Conservation (phyloP, 2,113 vertebrate genomes). For the Eubucco bourcierii region DNA sequence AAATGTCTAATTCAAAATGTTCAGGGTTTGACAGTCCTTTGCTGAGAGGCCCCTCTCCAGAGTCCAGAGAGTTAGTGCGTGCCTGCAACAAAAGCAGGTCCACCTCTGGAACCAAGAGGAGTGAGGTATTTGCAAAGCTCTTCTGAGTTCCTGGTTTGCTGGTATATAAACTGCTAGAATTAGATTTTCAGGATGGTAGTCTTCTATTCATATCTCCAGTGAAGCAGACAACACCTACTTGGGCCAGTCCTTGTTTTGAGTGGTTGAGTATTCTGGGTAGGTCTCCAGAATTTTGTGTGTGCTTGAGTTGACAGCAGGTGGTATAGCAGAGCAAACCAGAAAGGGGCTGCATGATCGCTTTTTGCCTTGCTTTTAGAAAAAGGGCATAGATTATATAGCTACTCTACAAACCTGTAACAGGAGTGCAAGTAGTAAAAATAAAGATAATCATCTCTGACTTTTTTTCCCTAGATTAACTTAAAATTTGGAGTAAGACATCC, state of each 20-base stretch:
- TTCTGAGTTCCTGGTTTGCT: neutral
- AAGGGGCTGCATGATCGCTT: neutral
- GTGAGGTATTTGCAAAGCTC: neutral
- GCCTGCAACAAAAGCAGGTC: neutral
- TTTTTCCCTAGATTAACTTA: slow-evolving; percentile 86
- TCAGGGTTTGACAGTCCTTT: neutral
- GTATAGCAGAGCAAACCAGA: neutral
- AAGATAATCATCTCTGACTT: neutral
- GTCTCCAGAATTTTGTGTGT: neutral
- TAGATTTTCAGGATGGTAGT: neutral
- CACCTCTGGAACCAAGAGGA: neutral
- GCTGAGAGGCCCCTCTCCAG: neutral
- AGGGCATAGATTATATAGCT: neutral
- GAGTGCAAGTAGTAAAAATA: neutral
- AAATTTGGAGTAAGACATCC: slow-evolving; percentile 92
- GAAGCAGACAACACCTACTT: neutral
- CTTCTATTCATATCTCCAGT: neutral
- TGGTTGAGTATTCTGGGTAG: neutral
- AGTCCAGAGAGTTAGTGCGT: neutral
- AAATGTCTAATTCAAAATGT: neutral
- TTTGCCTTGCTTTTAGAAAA: neutral
- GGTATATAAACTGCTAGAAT: neutral
- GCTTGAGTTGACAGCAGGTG: neutral
- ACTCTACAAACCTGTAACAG: neutral
- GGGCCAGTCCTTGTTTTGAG: neutral